Base-by-base conservation (phyloP, 2,888 invertebrate species). In the Tachystola acroxantha region DNA sequence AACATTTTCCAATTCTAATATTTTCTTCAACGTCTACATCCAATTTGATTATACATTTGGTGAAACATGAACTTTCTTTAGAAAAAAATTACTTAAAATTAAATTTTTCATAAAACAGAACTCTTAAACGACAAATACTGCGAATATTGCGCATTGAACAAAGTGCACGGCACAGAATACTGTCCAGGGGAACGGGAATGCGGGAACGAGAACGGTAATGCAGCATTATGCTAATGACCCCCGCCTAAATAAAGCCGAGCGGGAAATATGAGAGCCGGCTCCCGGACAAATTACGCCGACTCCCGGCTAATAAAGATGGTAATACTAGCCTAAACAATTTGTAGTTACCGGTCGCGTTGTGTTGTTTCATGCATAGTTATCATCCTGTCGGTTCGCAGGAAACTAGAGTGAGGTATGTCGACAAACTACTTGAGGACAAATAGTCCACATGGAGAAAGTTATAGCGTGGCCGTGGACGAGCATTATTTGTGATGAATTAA, bases 221-320 rank as follows among this genome's bases (percentile, higher is more conserved):
- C 66, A 64, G 68, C 62, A 72, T 74, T 77, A 77, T 77, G 77
- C 63, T 75, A 78, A 78, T 77, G 64, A 46, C 38, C 55, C 42
- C 40, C 47, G 57, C 67, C 74, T 74, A 78, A 79, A 78, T 77
- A 77, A 73, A 73, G 68, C 70, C 60, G 43, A 40, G 56, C 57
- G 63, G 62, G 66, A 73, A 71, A 76, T 75, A 78, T 78, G 72
- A 76, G 69, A 64, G 62, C 61, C 46, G 36, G 63, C 63, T 62
- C 54, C 62, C 62, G 68, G 62, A 73, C 73, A 76, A 74, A 78
- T 74, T 76, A 74, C 67, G 57, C 58, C 43, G 57, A 61, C 61
- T 65, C 57, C 46, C 57, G 47, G 57, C 72, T 74, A 77, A 77
- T 78, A 73, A 71, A 76, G 69, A 77, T 74, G 75, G 64, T 75